These are phyloP conservation scores for Xiphorhynchus elegans DNA, from an alignment of 2,113 vertebrate species.

Conservation along the genomic window DNA sequence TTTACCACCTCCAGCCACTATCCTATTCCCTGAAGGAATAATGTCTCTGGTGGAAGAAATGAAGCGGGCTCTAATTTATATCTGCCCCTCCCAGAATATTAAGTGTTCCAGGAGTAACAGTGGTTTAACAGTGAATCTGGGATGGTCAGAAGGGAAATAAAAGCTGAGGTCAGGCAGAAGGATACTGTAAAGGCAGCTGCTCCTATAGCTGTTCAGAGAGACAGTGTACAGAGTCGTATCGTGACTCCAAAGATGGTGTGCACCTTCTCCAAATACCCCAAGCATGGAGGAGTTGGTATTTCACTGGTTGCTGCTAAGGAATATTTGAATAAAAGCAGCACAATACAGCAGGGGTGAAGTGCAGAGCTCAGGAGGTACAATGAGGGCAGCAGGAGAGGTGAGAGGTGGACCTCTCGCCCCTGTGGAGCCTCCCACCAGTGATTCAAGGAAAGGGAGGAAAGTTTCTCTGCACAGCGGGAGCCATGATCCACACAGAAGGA, in stretches of 20 bases:
- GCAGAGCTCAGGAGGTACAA: neutral
- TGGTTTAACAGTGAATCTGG: neutral
- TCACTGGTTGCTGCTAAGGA: neutral
- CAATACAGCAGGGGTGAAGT: neutral
- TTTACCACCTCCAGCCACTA: neutral
- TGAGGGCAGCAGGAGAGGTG: neutral
- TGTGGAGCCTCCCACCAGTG: neutral
- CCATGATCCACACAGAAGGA: neutral
- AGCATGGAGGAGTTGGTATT: neutral
- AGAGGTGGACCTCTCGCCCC: neutral
- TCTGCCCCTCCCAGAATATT: neutral
- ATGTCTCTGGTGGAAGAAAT: neutral
- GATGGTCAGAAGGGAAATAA: neutral
- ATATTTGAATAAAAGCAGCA: neutral
- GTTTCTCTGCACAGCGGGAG: neutral
- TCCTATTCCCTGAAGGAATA: neutral
- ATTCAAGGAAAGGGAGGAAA: neutral
- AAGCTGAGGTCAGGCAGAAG: neutral
- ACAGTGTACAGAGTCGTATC: rapidly evolving
- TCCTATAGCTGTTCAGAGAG: neutral
- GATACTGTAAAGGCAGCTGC: neutral
- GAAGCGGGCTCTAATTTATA: neutral
- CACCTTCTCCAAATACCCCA: neutral
- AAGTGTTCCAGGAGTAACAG: neutral
- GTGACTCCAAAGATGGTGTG: neutral